Evolutionary conservation across 2,113 vertebrate species (phyloP), one percentile per base, ranked within the genome.

Genomic region (Cyprinodon variegatus): DNA sequence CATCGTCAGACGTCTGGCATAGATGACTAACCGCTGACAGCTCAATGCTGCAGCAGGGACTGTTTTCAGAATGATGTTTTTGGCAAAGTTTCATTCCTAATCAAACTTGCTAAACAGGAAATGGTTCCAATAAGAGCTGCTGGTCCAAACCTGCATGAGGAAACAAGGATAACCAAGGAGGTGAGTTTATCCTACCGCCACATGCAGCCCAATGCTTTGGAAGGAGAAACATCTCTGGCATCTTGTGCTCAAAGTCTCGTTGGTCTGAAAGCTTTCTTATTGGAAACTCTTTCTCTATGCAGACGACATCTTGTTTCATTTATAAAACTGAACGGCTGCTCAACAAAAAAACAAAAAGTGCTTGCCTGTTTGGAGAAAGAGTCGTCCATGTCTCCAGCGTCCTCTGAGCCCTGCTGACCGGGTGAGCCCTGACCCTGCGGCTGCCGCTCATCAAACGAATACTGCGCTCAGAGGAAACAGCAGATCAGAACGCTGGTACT

Each of bases 311-410:
- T 10, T 9, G 17, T 9, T 57, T 15, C 20, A 8, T 53, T 15
- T 14, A 22, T 29, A 29, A 29, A 29, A 29, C 29, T 29, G 29
- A 29, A 0, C 29, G 29, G 29, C 29, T 29, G 29, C 29, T 29
- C 1, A 29, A 1, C 29, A 29, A 29, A 29, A 29, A 29, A n/a
- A 14, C 13, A 40, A 22, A 61, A 29, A 61, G 53, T 17, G 12
- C 63, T 65, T 61, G 91, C 91, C 89, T 90, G 90, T 7, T 92
- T 92, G 0, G 88, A 90, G 76, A 91, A 92, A 1, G 90, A 91
- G 81, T 92, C 89, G 13, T 91, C 91, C 57, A 86, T 65, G 62
- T 92, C 89, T 61, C 74, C 86, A 0, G 80, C 14, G 2, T 86
- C 89, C 13, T 88, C 86, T 3, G 86, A 85, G 11, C 76, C 86